Evolutionary conservation across 2,888 invertebrate genomes (phyloP), one percentile per base, ranked within the genome.

Genomic region (Acleris literana): DNA sequence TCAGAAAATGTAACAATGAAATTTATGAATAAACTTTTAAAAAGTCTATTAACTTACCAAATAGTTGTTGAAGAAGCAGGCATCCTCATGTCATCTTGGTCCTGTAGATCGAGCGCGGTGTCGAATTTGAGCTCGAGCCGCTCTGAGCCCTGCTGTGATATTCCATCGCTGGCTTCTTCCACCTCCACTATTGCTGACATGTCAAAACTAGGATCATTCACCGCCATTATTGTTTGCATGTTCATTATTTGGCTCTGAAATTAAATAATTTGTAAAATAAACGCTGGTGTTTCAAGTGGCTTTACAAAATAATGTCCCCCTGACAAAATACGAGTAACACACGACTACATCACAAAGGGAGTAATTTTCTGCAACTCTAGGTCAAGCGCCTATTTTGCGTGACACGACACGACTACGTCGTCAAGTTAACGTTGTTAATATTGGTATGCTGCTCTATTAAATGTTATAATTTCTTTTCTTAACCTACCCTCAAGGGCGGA

Each of bases 161-260:
- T 52, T 0, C 69, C 80, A 48, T 92, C 92, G 64, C 86, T 88
- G 1, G 76, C 75, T 74, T 93, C 93, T 9, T 92, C 91, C 1
- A 91, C 87, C 70, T 93, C 93, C 0, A 92, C 87, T 52, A 93
- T 93, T 2, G 92, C 92, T 0, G 93, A 90, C 3, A 93, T 76
- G 72, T 93, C 93, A 65, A 92, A 92, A 69, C 90, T 90, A 0
- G 93, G 93, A 58, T 93, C 93, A 65, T 87, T 86, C 17, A 86
- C 81, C 0, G 93, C 85, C 61, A 93, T 82, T 78, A 93, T 81
- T 0, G 88, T 88, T 71, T 93, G 93, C 87, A 93, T 88, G 69
- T 87, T 93, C 76, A 91, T 80, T 60, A 93, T 78, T 84, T 93
- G 93, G 0, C 86, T 82, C 93, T 93, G 74, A 25, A 81, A 80